Evolutionary conservation across 1,140 invertebrate genomes (phyloP).

Genomic region (Drosophila neocordata): DNA sequence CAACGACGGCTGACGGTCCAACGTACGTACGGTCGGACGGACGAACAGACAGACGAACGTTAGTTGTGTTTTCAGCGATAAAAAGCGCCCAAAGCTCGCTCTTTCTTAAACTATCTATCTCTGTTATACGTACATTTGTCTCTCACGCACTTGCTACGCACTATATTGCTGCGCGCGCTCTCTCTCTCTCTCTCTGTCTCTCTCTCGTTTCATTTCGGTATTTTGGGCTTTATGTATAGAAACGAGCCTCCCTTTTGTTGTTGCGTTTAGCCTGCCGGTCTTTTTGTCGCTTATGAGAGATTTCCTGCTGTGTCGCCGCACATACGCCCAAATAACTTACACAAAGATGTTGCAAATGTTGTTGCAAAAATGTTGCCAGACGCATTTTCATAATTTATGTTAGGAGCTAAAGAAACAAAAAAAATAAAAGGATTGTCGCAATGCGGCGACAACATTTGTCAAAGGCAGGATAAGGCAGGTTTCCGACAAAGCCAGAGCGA

Average conservation of each 20-base stretch:
- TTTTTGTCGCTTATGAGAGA: constrained; percentile 38
- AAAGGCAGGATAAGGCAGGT: constrained; percentile 6
- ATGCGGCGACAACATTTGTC: constrained; percentile 42
- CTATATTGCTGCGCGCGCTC: not conserved
- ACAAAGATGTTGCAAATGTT: constrained; percentile 50
- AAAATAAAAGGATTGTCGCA: constrained; percentile 42
- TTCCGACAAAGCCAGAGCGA: not conserved
- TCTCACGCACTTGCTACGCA: constrained; percentile 39
- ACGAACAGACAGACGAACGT: not conserved
- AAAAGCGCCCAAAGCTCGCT: constrained; percentile 43
- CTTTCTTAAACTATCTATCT: not conserved
- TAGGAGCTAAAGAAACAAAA: not conserved
- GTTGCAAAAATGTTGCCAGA: constrained; percentile 62
- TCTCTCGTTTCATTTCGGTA: constrained; percentile 37
- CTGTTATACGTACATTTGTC: not conserved
- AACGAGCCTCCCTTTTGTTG: constrained; percentile 70
- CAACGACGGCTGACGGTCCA: not conserved
- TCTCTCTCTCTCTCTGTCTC: constrained; percentile 5
- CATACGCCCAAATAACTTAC: not conserved
- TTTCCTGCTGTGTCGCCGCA: constrained; percentile 29
- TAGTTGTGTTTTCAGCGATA: constrained; percentile 3
- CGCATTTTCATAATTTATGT: constrained; percentile 73
- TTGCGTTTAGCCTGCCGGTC: constrained; percentile 6
- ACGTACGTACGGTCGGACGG: not conserved
- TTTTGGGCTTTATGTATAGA: constrained; percentile 28